Evolutionary conservation across 2,113 vertebrate genomes (phyloP).

Genomic region (Orycteropus afer): DNA sequence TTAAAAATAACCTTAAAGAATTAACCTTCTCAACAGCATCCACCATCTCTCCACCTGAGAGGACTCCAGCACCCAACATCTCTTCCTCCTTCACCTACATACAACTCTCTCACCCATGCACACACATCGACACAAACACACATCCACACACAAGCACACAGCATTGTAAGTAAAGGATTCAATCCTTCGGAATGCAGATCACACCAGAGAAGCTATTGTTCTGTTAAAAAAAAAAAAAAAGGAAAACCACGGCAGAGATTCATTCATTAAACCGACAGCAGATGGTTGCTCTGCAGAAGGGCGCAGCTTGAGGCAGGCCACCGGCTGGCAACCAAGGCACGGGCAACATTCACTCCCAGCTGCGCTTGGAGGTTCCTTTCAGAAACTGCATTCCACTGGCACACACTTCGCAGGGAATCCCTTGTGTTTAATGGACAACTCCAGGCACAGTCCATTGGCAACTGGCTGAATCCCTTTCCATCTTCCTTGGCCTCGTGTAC

Average conservation of each 20-base stretch:
- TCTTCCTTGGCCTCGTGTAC: background rate
- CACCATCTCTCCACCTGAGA: background rate
- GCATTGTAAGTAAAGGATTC: constrained; percentile 25
- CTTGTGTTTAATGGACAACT: constrained; percentile 12
- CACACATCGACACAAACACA: background rate
- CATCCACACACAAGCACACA: background rate
- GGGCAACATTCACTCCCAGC: constrained; percentile 70
- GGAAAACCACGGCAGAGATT: constrained; percentile 59
- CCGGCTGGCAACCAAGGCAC: constrained; percentile 69
- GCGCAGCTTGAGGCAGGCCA: constrained; percentile 81
- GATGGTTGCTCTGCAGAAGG: constrained; percentile 84
- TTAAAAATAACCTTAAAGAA: constrained; percentile 21
- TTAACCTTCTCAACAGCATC: background rate
- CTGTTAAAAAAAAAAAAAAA: constrained; percentile 67
- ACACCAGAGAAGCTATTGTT: constrained; percentile 85
- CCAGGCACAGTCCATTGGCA: background rate
- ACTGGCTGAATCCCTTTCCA: background rate
- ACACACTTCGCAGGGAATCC: constrained; percentile 62
- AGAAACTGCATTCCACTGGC: constrained; percentile 58
- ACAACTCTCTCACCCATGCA: too few species aligned
- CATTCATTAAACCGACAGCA: constrained; percentile 85
- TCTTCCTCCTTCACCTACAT: background rate
- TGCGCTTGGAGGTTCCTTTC: constrained; percentile 63
- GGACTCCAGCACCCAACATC: background rate
- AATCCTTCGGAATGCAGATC: constrained; percentile 78